Conservation (phyloP, 2,888 invertebrate genomes). For the Cybosia mesomella region DNA sequence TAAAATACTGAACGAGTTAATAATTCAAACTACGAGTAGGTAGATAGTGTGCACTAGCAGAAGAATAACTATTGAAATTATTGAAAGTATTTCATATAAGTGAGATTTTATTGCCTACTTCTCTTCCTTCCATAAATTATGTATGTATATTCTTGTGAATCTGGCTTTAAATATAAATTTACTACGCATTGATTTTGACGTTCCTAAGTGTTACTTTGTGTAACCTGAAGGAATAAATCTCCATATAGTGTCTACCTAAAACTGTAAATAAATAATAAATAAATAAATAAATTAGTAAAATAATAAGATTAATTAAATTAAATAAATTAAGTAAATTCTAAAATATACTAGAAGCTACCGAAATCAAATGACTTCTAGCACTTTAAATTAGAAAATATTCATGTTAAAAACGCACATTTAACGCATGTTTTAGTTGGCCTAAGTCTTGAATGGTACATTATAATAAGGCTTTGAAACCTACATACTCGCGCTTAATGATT, state of each 20-base stretch:
- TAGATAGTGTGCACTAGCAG: neutral
- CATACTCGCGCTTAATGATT: slow-evolving; percentile 48
- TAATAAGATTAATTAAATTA: too few relatives aligned
- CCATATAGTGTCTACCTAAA: too few relatives aligned
- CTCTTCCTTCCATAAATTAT: too few relatives aligned
- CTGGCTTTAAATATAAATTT: too few relatives aligned
- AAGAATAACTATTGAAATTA: neutral
- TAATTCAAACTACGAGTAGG: neutral
- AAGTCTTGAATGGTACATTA: slow-evolving; percentile 52
- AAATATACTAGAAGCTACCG: neutral
- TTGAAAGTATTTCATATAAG: neutral
- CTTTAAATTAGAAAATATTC: neutral
- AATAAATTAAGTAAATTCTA: neutral
- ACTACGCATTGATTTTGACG: too few relatives aligned
- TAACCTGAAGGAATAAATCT: too few relatives aligned
- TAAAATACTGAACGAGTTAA: neutral
- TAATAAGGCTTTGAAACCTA: slow-evolving; percentile 57
- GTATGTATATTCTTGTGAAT: too few relatives aligned
- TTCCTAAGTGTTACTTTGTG: too few relatives aligned
- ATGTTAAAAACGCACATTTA: neutral
- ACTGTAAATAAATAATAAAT: too few relatives aligned
- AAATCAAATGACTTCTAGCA: neutral
- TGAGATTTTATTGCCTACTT: too few relatives aligned
- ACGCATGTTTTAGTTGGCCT: slow-evolving; percentile 32
- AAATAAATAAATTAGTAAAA: too few relatives aligned